These are phyloP conservation scores for Eristalinus aeneus DNA, from an alignment of 2,888 invertebrate genomes.

Conservation along the genomic window DNA sequence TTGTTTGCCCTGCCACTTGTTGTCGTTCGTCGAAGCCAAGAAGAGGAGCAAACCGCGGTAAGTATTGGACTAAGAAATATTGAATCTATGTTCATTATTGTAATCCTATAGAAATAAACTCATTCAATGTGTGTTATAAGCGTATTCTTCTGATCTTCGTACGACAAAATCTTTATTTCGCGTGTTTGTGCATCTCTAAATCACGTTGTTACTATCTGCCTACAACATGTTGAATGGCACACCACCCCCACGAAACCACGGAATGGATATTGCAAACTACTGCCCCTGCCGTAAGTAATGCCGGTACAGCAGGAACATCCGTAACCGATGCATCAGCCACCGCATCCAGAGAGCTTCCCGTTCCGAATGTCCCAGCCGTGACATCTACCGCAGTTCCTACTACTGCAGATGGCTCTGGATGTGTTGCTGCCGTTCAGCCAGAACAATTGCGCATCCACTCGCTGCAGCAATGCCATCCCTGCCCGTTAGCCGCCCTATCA, in stretches of 20 bases:
- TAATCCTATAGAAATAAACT: background rate
- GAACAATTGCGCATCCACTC: background rate
- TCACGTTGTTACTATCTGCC: no score
- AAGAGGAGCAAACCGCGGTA: no score
- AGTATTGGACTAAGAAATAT: no score
- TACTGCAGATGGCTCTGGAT: background rate
- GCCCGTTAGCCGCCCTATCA: background rate
- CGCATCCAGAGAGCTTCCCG: background rate
- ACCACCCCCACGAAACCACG: conserved; percentile 1
- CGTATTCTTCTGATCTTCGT: background rate
- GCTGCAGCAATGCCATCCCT: conserved; percentile 13
- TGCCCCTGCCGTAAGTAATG: conserved; percentile 1
- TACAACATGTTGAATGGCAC: no score
- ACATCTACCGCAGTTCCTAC: background rate
- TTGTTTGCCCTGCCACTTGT: no score
- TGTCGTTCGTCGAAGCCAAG: no score
- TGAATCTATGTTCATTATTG: no score
- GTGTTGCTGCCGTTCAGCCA: background rate
- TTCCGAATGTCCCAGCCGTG: background rate
- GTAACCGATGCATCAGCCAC: background rate
- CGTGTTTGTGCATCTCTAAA: conserved; percentile 7
- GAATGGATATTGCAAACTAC: conserved; percentile 10
- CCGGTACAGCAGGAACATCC: background rate
- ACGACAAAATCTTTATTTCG: background rate
- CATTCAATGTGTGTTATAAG: background rate